phyloP scores from a whole-genome alignment of 1,140 invertebrate species.

The Diorhabda carinulata region DNA sequence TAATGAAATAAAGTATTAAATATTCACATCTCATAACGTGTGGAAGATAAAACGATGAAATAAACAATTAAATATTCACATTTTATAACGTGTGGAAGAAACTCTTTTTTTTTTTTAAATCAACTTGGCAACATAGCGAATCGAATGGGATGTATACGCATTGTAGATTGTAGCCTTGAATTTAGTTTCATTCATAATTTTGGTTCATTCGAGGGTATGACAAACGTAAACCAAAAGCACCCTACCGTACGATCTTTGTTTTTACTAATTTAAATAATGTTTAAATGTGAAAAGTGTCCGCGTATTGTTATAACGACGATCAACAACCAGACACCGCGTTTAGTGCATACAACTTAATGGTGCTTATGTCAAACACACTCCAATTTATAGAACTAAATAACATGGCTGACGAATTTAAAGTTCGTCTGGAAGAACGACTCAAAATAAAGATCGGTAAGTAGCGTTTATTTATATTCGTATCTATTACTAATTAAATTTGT shows the following conservation, averaged over 20 bases:
- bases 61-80: too few relatives aligned
- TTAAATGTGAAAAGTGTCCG: background rate
- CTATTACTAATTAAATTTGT: too few relatives aligned
- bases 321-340: background rate
- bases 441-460: slow-evolving; percentile 82
- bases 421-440: slow-evolving; percentile 79
- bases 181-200: slow-evolving; percentile 18
- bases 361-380: slow-evolving; percentile 27
- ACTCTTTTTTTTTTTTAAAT: background rate
- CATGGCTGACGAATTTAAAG: slow-evolving; percentile 81
- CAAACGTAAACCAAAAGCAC: slow-evolving; percentile 14
- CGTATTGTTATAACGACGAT: background rate
- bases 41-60: background rate
- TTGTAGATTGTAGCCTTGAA: slow-evolving; percentile 21
- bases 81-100: background rate
- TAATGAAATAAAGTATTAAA: background rate
- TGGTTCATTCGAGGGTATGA: slow-evolving; percentile 8
- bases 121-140: background rate
- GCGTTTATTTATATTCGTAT: background rate
- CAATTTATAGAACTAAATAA: slow-evolving; percentile 59
- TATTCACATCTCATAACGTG: background rate
- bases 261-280: background rate
- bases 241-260: slow-evolving; percentile 7
- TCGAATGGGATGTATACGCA: slow-evolving; percentile 10
- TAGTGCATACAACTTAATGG: background rate